These are phyloP conservation scores for Oeneis ivallda DNA, from an alignment of 2,888 invertebrate genomes.

Conservation along the genomic window DNA sequence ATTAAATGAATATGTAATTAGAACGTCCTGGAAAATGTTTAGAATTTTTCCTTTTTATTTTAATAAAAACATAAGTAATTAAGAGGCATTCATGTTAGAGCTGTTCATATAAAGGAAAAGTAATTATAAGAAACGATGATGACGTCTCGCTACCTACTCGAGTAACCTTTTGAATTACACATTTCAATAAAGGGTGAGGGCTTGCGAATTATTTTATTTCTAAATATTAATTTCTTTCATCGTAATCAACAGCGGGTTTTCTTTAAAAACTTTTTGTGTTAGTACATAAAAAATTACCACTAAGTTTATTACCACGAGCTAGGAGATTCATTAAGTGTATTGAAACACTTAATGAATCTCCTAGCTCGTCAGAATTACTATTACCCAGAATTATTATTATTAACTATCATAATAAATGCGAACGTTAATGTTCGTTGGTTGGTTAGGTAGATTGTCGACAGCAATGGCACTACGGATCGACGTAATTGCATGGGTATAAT, in stretches of 20 bases:
- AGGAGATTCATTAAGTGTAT: too few species aligned
- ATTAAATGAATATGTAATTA: conserved; percentile 40
- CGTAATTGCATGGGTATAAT: too few species aligned
- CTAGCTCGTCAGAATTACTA: not conserved
- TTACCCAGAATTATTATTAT: too few species aligned
- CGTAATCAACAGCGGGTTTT: conserved; percentile 16
- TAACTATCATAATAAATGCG: too few species aligned
- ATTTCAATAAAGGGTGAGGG: conserved; percentile 34
- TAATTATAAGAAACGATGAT: conserved; percentile 71
- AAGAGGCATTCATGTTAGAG: conserved; percentile 65
- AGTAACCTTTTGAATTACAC: conserved; percentile 48
- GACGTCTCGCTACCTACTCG: conserved; percentile 58
- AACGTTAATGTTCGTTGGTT: too few species aligned
- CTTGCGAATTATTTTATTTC: conserved; percentile 31
- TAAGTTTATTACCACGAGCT: too few species aligned
- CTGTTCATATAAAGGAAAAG: conserved; percentile 56
- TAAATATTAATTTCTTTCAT: conserved; percentile 18
- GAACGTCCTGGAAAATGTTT: conserved; percentile 39
- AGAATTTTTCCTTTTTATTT: conserved; percentile 44
- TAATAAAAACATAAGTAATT: conserved; percentile 68
- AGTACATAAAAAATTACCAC: not conserved
- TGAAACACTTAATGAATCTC: not conserved
- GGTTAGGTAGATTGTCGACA: too few species aligned
- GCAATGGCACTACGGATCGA: too few species aligned
- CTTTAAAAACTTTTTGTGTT: not conserved